phyloP scores from a whole-genome alignment of 2,113 vertebrate genomes.

The Oxyruncus cristatus region DNA sequence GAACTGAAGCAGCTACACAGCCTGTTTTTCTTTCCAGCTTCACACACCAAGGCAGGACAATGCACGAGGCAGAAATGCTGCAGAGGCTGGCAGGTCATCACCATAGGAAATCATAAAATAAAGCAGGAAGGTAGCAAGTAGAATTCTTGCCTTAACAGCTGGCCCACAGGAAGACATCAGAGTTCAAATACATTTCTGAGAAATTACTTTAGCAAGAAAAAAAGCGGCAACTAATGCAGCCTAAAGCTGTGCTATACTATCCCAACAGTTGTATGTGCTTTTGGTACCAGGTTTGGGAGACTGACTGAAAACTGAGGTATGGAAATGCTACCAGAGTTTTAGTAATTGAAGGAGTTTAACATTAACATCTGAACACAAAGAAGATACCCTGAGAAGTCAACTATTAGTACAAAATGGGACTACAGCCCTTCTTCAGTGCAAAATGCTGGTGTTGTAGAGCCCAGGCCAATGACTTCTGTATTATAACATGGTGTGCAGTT shows the following conservation, averaged over 20 bases:
- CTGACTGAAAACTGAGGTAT: not conserved
- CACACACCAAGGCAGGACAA: not conserved
- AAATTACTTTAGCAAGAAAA: not conserved
- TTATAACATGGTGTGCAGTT: not conserved
- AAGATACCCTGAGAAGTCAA: not conserved
- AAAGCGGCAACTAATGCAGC: not conserved
- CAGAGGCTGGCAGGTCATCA: not conserved
- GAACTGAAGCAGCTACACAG: not conserved
- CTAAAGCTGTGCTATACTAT: not conserved
- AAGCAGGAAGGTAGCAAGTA: not conserved
- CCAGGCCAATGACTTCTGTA: not conserved
- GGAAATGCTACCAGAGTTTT: not conserved
- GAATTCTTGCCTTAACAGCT: not conserved
- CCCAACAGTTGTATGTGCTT: not conserved
- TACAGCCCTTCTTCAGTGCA: not conserved
- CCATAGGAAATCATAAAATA: not conserved
- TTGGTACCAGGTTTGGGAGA: not conserved
- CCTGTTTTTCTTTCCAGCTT: not conserved
- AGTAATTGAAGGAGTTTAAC: not conserved
- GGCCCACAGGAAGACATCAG: not conserved
- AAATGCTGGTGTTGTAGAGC: not conserved
- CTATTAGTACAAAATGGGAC: not conserved
- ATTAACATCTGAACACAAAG: not conserved
- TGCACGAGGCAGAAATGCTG: not conserved
- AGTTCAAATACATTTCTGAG: not conserved